Evolutionary conservation across 2,113 vertebrate genomes (phyloP), one percentile per base, ranked within the genome.

Genomic region (Carollia perspicillata): DNA sequence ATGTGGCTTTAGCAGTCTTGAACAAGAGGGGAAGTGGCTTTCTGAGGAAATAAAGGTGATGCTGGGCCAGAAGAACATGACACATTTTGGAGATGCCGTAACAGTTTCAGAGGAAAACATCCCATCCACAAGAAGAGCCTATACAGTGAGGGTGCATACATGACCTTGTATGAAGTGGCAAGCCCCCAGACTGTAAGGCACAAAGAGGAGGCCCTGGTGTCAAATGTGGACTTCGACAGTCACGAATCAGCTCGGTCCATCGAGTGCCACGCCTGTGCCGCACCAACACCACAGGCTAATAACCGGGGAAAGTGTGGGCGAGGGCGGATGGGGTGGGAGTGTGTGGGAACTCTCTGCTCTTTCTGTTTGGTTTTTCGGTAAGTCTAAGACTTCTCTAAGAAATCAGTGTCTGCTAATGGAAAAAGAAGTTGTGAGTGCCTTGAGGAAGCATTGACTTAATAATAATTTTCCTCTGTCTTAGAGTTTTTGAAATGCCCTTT

Each of bases 91-190:
- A 75, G 44, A 53, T 18, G 23, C 49, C 22, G 0, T 10, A 7
- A 53, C 30, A 30, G 40, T 30, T 26, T 80, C 8, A 20, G 47
- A 49, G 20, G 58, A 75, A 77, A 55, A n/a, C 28, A 4, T 44
- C 33, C 18, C n/a, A 12, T 3, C 33, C 2, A 30, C 0, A n/a
- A 44, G 17, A 58, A 80, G 7, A 33, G 10, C 26, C 49, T 23
- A 7, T 1, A 6, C 11, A 28, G 28, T 11, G 28, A 55, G 3
- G 5, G 35, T 8, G 16, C 8, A 18, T 3, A 20, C 8, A 0
- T 37, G 7, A 26, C 6, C 9, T 2, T 17, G 9, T 8, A 2
- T 12, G 30, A 20, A 44, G 74, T 53, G 65, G 18, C 44, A 63
- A 44, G 66, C 30, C 40, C 14, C 4, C 8, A 35, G 53, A 55